phyloP scores from a whole-genome alignment of 2,888 invertebrate genomes.

The Choristoneura rosaceana region DNA sequence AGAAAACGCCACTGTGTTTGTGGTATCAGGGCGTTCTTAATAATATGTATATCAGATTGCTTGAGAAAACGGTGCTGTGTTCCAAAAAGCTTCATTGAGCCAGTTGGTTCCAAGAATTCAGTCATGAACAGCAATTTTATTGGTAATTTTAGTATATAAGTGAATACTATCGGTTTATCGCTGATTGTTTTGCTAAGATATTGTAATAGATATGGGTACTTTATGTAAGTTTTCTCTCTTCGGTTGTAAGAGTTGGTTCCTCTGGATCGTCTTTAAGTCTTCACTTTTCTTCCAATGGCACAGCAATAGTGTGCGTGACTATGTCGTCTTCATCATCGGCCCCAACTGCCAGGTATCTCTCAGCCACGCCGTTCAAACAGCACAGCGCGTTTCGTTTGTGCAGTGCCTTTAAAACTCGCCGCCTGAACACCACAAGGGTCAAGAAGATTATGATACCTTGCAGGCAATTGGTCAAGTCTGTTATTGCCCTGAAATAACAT shows the following conservation, averaged over 20 bases:
- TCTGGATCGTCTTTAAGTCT: neutral
- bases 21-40: too few relatives aligned
- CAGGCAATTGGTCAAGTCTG: slow-evolving; percentile 86
- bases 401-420: slow-evolving; percentile 77
- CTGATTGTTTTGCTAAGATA: too few relatives aligned
- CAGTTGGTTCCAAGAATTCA: too few relatives aligned
- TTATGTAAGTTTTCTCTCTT: neutral
- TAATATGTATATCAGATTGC: too few relatives aligned
- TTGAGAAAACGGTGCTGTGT: too few relatives aligned
- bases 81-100: too few relatives aligned
- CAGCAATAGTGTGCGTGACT: slow-evolving; percentile 66
- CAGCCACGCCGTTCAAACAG: slow-evolving; percentile 63
- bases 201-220: neutral
- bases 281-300: slow-evolving; percentile 62
- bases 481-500: slow-evolving; percentile 78
- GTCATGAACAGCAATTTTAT: too few relatives aligned
- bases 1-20: too few relatives aligned
- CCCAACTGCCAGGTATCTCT: slow-evolving; percentile 62
- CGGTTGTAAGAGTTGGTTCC: neutral
- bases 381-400: slow-evolving; percentile 63
- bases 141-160: too few relatives aligned
- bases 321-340: slow-evolving; percentile 82
- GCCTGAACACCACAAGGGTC: slow-evolving; percentile 85
- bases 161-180: too few relatives aligned
- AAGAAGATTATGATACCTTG: slow-evolving; percentile 87